Evolutionary conservation across 2,797 vertebrate genomes (phyloP).

Genomic region (Antennarius maculatus): DNA sequence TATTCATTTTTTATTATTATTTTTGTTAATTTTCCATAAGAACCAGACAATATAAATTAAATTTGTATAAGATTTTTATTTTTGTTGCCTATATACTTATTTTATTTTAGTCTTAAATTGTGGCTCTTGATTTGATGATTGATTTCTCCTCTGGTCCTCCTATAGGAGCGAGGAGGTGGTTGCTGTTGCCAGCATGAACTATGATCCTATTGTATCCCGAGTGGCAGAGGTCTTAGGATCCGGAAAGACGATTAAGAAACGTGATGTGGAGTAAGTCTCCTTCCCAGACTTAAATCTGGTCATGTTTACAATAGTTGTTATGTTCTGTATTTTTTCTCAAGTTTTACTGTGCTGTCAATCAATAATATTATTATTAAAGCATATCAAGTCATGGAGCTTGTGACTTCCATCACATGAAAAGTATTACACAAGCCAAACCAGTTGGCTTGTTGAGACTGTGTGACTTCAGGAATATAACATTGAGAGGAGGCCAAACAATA

Average conservation of each 20-base stretch:
- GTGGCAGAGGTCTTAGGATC: constrained; percentile 96
- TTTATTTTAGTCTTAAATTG: neutral
- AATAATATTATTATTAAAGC: constrained; percentile 35
- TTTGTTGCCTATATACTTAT: neutral
- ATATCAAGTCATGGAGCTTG: constrained; percentile 19
- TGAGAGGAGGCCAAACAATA: neutral
- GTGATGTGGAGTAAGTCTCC: constrained; percentile 96
- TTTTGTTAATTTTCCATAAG: neutral
- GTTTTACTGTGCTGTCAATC: constrained; percentile 36
- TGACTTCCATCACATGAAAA: constrained; percentile 55
- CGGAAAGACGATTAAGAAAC: constrained; percentile 92
- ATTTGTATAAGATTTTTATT: neutral
- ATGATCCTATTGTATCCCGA: constrained; percentile 96
- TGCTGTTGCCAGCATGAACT: constrained; percentile 98
- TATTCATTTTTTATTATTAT: neutral
- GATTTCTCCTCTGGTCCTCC: constrained; percentile 46
- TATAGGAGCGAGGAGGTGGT: constrained; percentile 95
- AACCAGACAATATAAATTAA: neutral
- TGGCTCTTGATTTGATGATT: neutral
- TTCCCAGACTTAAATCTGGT: constrained; percentile 49
- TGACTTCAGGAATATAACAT: constrained; percentile 1
- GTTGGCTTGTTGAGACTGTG: constrained; percentile 16
- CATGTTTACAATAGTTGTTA: constrained; percentile 45
- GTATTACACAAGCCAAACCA: constrained; percentile 29
- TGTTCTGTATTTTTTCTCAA: constrained; percentile 44